phyloP scores from a whole-genome alignment of 2,888 invertebrate species.

The Lepidochrysops patricia region DNA sequence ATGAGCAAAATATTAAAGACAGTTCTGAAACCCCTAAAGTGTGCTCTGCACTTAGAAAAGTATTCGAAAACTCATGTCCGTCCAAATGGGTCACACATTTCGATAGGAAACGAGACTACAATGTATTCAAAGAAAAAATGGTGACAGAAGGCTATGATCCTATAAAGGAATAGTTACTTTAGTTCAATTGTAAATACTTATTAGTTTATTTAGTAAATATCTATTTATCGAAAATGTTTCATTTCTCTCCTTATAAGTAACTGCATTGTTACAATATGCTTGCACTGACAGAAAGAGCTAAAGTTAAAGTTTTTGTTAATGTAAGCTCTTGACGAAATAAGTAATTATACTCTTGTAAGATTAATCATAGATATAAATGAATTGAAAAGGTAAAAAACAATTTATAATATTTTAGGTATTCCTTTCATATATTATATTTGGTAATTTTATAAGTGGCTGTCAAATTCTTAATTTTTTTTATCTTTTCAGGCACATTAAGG shows the following conservation, averaged over 20 bases:
- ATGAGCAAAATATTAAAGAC: conserved; percentile 78
- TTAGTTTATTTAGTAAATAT: conserved; percentile 54
- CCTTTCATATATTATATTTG: neutral
- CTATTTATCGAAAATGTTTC: conserved; percentile 13
- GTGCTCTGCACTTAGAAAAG: conserved; percentile 81
- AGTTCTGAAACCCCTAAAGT: conserved; percentile 64
- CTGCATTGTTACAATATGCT: neutral
- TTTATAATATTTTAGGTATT: too few species aligned
- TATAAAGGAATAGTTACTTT: conserved; percentile 61
- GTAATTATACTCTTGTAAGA: too few species aligned
- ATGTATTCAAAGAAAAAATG: conserved; percentile 90
- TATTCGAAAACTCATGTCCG: conserved; percentile 86
- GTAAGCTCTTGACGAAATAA: too few species aligned
- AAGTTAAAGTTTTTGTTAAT: neutral
- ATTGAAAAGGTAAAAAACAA: too few species aligned
- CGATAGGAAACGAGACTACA: conserved; percentile 90
- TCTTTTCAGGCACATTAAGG: neutral
- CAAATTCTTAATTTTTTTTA: neutral
- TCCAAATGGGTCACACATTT: conserved; percentile 95
- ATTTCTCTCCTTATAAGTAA: neutral
- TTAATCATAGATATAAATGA: too few species aligned
- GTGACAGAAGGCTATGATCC: conserved; percentile 91
- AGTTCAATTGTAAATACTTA: conserved; percentile 50
- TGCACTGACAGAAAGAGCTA: neutral
- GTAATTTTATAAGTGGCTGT: too few species aligned